Evolutionary conservation across 2,113 vertebrate species (phyloP).

Genomic region (Talpa occidentalis): DNA sequence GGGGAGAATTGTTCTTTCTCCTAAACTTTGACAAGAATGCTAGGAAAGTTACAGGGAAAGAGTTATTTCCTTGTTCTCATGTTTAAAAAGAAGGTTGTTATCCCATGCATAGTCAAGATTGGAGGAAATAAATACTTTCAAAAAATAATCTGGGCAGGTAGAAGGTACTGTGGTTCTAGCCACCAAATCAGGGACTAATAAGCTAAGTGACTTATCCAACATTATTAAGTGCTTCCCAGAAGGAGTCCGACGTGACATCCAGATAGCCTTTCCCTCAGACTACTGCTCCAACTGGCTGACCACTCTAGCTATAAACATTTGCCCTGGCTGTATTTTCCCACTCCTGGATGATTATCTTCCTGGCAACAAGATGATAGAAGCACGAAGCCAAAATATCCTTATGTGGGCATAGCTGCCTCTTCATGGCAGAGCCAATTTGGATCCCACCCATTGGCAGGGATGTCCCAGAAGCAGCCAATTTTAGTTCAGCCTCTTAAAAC

Average conservation of each 20-base stretch:
- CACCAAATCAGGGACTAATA: neutral
- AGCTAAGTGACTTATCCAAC: neutral
- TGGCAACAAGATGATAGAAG: constrained; percentile 74
- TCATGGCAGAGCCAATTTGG: constrained; percentile 82
- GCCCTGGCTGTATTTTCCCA: constrained; percentile 75
- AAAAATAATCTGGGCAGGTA: neutral
- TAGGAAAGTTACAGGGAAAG: neutral
- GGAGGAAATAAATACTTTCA: neutral
- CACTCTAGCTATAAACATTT: constrained; percentile 65
- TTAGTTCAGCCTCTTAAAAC: constrained; percentile 83
- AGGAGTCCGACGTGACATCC: neutral
- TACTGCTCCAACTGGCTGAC: constrained; percentile 57
- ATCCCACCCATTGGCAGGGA: constrained; percentile 78
- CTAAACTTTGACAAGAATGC: neutral
- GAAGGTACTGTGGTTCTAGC: neutral
- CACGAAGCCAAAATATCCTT: constrained; percentile 81
- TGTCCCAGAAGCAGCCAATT: constrained; percentile 81
- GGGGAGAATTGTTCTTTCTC: neutral
- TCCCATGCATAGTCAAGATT: neutral
- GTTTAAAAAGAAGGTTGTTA: constrained; percentile 42
- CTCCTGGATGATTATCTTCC: constrained; percentile 73
- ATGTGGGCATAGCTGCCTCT: constrained; percentile 82
- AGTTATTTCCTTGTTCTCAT: neutral
- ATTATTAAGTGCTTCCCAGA: neutral
- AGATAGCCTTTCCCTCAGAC: constrained; percentile 29